A percentile compares a stretch with the other conserved stretches of the same genome.
Evolutionary conservation across 2,888 invertebrate genomes (phyloP).

Genomic region (Cephus pygmeus): DNA sequence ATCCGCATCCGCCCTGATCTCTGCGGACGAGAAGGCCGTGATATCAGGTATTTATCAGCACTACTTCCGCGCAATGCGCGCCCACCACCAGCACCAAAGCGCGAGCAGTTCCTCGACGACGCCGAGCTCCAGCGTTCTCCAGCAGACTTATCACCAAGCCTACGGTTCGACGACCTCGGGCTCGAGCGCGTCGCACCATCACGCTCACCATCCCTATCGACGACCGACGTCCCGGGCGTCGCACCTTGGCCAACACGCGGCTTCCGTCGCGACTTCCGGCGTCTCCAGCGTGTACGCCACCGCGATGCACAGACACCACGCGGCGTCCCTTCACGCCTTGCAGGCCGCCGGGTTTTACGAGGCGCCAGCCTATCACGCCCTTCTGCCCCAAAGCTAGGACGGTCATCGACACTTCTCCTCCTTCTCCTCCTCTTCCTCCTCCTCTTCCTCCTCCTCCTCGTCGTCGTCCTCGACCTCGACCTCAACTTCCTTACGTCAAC

Average conservation of each 20-base stretch:
- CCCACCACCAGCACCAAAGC: slow-evolving; percentile 42
- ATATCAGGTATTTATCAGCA: slow-evolving; percentile 61
- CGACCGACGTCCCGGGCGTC: slow-evolving; percentile 32
- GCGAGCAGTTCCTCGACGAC: slow-evolving; percentile 39
- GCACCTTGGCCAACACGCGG: slow-evolving; percentile 19
- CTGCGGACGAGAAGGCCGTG: slow-evolving; percentile 56
- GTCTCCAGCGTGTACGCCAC: slow-evolving; percentile 56
- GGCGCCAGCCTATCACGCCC: slow-evolving; percentile 58
- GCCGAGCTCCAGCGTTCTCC: slow-evolving; percentile 29
- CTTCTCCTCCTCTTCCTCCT: too few relatives aligned
- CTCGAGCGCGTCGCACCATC: slow-evolving; percentile 35
- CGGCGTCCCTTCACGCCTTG: slow-evolving; percentile 53
- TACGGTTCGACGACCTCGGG: slow-evolving; percentile 34
- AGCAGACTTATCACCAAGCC: slow-evolving; percentile 30
- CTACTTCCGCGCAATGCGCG: slow-evolving; percentile 57
- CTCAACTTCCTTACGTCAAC: too few relatives aligned
- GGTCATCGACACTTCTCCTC: too few relatives aligned
- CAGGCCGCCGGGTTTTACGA: slow-evolving; percentile 57
- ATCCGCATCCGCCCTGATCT: slow-evolving; percentile 40
- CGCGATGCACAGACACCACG: slow-evolving; percentile 58
- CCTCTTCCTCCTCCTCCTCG: too few relatives aligned
- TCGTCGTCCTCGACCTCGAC: too few relatives aligned
- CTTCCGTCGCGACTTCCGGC: slow-evolving; percentile 25
- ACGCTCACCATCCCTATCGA: slow-evolving; percentile 36
- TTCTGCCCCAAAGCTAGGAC: slow-evolving; percentile 57